These are phyloP conservation scores for Pollenia griseotomentosa DNA, from an alignment of 2,888 invertebrate genomes.

Conservation along the genomic window DNA sequence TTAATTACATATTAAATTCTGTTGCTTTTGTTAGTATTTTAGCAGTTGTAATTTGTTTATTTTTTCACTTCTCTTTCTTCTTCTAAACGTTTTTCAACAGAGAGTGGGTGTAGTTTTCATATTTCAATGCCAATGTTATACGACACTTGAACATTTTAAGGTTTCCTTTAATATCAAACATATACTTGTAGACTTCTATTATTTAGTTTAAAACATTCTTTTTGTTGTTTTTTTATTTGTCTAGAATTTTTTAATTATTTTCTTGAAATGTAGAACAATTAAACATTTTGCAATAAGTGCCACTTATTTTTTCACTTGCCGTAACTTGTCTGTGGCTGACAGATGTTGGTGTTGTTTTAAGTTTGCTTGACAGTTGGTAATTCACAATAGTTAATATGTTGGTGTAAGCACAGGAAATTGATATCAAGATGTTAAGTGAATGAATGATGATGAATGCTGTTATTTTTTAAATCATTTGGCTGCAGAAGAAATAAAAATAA, in stretches of 20 bases:
- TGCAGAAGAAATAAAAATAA: background rate
- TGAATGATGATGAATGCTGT: background rate
- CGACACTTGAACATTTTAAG: constrained; percentile 39
- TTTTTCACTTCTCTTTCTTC: constrained; percentile 24
- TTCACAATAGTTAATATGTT: constrained; percentile 39
- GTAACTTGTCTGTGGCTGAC: constrained; percentile 43
- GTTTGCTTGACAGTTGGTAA: background rate
- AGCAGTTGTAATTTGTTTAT: constrained; percentile 34
- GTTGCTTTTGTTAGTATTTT: constrained; percentile 16
- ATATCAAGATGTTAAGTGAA: background rate
- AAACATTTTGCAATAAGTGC: constrained; percentile 36
- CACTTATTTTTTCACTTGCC: constrained; percentile 44
- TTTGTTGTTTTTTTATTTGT: background rate
- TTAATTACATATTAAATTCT: constrained; percentile 38
- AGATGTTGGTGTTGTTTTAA: background rate
- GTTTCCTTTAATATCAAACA: constrained; percentile 21
- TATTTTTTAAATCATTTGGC: background rate
- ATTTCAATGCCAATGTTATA: constrained; percentile 70
- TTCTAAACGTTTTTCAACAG: constrained; percentile 12
- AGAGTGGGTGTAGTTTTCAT: constrained; percentile 69
- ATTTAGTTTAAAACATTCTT: background rate
- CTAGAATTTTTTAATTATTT: constrained; percentile 8
- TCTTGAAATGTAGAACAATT: constrained; percentile 24
- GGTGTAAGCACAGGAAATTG: background rate
- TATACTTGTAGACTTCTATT: background rate